Base-by-base conservation (phyloP, 1,140 invertebrate genomes). In the Papilio polyxenes region DNA sequence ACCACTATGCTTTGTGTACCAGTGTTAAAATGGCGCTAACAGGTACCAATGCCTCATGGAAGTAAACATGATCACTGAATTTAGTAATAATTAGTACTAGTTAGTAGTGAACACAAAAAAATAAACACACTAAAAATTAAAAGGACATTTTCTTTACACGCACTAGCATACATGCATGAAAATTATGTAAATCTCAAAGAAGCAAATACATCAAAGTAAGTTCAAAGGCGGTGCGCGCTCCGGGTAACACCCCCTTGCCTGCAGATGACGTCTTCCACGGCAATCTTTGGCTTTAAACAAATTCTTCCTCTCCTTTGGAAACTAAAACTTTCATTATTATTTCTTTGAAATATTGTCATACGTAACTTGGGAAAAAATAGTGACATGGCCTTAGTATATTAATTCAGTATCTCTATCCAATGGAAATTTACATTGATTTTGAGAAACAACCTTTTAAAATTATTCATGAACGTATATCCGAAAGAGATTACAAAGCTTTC, bases 101-200 rank as follows among this genome's bases (percentile, higher is more conserved):
- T n/a, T n/a, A n/a, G n/a, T n/a, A n/a, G n/a, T n/a, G n/a, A n/a
- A n/a, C n/a, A n/a, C n/a, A n/a, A n/a, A n/a, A n/a, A n/a, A n/a
- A n/a, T n/a, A n/a, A 31, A 31, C 23, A 31, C 23, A 31, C 23
- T 31, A 31, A 31, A 31, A 31, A 31, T 31, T 31, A 59, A 8
- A 59, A 7, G 9, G 8, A 59, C 17, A 59, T 20, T n/a, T 59
- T 56, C 6, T n/a, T 15, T 51, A 13, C 7, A 44, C 40, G 4
- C 40, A 44, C 4, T 44, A 51, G 13, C 10, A 51, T 0, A 9
- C 49, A 51, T 11, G 7, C 7, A 56, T n/a, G 13, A 56, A 56
- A 56, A 59, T 20, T 59, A 59, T 59, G 56, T 59, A 59, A 59
- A 59, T 59, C n/a, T 59, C 56, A 59, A 59, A 20, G 56, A 17